Conservation (phyloP, 2,113 vertebrate genomes). For the Zeus faber region DNA sequence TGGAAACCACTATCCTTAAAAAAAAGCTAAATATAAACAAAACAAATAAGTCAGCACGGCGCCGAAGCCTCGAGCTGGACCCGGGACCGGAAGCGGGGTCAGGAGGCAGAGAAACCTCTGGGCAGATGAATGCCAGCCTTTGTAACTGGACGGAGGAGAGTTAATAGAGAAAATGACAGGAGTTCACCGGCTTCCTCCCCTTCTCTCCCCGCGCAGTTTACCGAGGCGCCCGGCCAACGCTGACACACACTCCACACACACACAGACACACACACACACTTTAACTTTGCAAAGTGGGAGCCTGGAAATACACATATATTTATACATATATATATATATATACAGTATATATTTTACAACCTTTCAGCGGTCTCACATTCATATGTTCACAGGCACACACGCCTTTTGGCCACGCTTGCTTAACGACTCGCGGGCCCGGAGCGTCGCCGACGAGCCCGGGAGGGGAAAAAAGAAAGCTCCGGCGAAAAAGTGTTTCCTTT, state of each 20-base stretch:
- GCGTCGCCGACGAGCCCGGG: neutral
- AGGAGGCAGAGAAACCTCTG: constrained; percentile 52
- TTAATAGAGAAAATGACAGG: constrained; percentile 71
- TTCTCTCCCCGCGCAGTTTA: constrained; percentile 58
- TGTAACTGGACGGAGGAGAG: constrained; percentile 60
- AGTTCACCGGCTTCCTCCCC: constrained; percentile 46
- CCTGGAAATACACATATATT: constrained; percentile 1
- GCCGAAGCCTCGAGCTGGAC: constrained; percentile 42
- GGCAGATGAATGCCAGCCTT: constrained; percentile 72
- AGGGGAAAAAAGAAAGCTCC: constrained; percentile 31
- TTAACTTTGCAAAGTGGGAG: too few species aligned
- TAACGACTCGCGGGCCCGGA: neutral
- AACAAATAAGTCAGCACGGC: constrained; percentile 62
- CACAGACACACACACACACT: constrained; percentile 9
- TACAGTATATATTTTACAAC: neutral
- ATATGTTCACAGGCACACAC: neutral
- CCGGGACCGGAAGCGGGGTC: constrained; percentile 62
- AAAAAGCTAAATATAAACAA: constrained; percentile 67
- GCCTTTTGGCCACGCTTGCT: constrained; percentile 8
- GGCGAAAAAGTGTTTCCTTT: constrained; percentile 35
- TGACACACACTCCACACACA: constrained; percentile 44
- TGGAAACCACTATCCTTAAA: constrained; percentile 42
- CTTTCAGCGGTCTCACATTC: too few species aligned
- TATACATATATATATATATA: constrained; percentile 3
- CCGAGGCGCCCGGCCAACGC: constrained; percentile 61